Evolutionary conservation across 2,888 invertebrate genomes (phyloP).

Genomic region (Heterodera filipjevi): DNA sequence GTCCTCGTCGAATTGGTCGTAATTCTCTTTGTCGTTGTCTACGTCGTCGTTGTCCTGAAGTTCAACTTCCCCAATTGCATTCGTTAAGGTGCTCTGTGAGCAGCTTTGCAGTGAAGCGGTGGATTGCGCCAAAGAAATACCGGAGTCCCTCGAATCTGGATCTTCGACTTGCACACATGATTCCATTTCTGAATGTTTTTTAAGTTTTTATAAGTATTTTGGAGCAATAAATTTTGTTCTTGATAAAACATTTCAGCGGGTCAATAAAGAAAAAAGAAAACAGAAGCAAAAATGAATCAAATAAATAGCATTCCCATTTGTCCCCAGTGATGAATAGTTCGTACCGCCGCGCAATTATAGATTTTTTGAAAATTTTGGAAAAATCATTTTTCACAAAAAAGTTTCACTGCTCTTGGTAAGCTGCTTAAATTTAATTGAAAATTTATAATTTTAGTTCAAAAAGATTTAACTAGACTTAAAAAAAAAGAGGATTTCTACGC

Average conservation of each 20-base stretch:
- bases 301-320: too few species aligned
- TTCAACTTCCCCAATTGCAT: not conserved
- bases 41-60: not conserved
- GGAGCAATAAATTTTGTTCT: not conserved
- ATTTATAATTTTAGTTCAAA: too few species aligned
- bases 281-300: too few species aligned
- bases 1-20: slow-evolving; percentile 12
- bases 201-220: not conserved
- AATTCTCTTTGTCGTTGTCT: not conserved
- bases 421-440: too few species aligned
- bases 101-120: not conserved
- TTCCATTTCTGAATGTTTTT: not conserved
- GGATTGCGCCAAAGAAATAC: slow-evolving; percentile 19
- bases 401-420: too few species aligned
- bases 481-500: too few species aligned
- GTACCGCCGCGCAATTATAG: too few species aligned
- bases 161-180: slow-evolving; percentile 11
- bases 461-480: too few species aligned
- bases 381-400: too few species aligned
- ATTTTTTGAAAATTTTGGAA: too few species aligned
- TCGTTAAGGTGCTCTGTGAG: not conserved
- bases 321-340: too few species aligned
- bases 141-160: slow-evolving; percentile 27
- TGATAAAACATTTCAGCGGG: too few species aligned
- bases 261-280: not conserved